Percentiles rank a stretch among this genome's conserved stretches.
These are phyloP conservation scores for Asobara japonica DNA, from an alignment of 1,140 invertebrate species.

Conservation along the genomic window DNA sequence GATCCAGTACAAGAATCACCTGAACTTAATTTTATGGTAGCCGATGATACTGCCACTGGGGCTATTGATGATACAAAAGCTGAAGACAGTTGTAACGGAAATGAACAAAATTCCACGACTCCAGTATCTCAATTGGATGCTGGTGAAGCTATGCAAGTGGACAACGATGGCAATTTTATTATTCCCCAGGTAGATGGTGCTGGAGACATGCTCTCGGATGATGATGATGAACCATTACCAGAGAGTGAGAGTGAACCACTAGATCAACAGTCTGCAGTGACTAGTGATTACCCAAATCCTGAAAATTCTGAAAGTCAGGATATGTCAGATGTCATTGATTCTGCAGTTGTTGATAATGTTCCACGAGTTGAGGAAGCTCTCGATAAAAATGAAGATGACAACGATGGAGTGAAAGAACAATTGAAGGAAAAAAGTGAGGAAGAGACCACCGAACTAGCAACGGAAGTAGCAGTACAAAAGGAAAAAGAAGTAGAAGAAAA, in stretches of 20 bases:
- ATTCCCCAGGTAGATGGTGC: conserved; percentile 63
- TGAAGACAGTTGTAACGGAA: conserved; percentile 63
- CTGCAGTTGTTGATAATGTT: conserved; percentile 27
- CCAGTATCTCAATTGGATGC: conserved; percentile 52
- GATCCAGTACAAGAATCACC: conserved; percentile 68
- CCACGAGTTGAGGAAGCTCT: conserved; percentile 24
- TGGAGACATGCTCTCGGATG: conserved; percentile 53
- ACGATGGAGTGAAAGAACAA: background rate
- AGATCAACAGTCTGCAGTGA: background rate
- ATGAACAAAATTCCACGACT: conserved; percentile 49
- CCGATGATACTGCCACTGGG: conserved; percentile 54
- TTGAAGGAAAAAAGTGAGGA: conserved; percentile 15
- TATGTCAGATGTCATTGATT: conserved; percentile 56
- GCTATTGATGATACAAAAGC: no score
- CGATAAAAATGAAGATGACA: conserved; percentile 24
- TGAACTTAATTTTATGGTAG: conserved; percentile 60
- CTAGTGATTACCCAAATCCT: conserved; percentile 27
- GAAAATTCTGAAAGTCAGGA: conserved; percentile 44
- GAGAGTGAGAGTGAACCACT: background rate
- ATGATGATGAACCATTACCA: conserved; percentile 43
- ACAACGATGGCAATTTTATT: conserved; percentile 61
- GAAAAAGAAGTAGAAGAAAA: conserved; percentile 26
- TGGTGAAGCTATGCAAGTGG: conserved; percentile 61
- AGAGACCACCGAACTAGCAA: conserved; percentile 6
- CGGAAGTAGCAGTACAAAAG: conserved; percentile 26